Percentiles rank a stretch among this genome's conserved stretches.
Evolutionary conservation across 2,797 vertebrate genomes (phyloP).

Genomic region (Petrocephalus sullivani): DNA sequence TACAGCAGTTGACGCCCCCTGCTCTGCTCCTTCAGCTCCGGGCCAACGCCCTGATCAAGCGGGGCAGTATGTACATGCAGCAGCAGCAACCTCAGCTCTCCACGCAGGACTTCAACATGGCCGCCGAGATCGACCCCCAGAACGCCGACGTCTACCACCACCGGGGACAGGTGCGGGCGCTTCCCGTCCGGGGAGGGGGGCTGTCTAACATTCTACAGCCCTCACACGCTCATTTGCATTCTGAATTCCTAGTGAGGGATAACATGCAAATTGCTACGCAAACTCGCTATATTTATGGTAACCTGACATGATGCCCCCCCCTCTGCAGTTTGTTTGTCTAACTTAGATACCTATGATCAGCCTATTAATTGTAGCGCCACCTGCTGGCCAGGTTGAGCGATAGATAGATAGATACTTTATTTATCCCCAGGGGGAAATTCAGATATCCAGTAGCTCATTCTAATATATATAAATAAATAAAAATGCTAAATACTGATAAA

Average conservation of each 20-base stretch:
- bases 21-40: conserved; percentile 63
- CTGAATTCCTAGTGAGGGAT: not conserved
- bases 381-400: not conserved
- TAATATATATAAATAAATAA: too few relatives aligned
- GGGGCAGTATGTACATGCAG: conserved; percentile 98
- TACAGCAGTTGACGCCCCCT: not conserved
- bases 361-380: not conserved
- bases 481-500: too few relatives aligned
- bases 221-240: not conserved
- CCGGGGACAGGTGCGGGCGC: conserved; percentile 78
- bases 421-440: too few relatives aligned
- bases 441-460: too few relatives aligned
- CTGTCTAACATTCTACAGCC: not conserved
- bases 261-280: not conserved
- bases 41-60: conserved; percentile 94
- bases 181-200: not conserved
- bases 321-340: not conserved
- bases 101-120: conserved; percentile 94
- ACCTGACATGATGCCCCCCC: not conserved
- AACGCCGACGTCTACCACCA: conserved; percentile 98
- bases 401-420: too few relatives aligned
- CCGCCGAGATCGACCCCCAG: conserved; percentile 82
- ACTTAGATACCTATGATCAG: too few relatives aligned
- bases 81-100: conserved; percentile 88
- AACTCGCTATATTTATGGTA: not conserved